These are phyloP conservation scores for Fragum fragum DNA, from an alignment of 2,888 invertebrate genomes.

Conservation along the genomic window DNA sequence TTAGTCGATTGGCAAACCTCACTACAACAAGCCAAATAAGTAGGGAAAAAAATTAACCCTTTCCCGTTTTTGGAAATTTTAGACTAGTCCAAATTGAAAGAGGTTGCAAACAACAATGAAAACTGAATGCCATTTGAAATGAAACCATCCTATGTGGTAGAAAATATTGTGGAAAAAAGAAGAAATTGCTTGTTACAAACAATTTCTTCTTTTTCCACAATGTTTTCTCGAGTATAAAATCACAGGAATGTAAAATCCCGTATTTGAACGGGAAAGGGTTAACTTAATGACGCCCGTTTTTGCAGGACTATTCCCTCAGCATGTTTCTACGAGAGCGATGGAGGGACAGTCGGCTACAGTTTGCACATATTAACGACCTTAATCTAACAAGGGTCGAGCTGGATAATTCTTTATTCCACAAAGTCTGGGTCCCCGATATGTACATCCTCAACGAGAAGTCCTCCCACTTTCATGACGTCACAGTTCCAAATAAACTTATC, in stretches of 20 bases:
- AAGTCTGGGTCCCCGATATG: slow-evolving; percentile 55
- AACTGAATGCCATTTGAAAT: too few species aligned
- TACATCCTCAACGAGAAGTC: slow-evolving; percentile 54
- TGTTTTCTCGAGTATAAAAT: too few species aligned
- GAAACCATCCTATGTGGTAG: too few species aligned
- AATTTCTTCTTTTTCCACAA: too few species aligned
- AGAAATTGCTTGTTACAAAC: background rate
- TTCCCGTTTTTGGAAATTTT: too few species aligned
- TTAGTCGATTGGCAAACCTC: background rate
- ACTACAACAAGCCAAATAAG: background rate
- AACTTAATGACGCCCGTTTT: background rate
- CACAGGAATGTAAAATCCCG: too few species aligned
- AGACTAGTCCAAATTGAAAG: too few species aligned
- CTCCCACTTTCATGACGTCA: slow-evolving; percentile 50
- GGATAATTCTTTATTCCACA: slow-evolving; percentile 30
- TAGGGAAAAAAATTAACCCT: too few species aligned
- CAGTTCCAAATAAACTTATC: slow-evolving; percentile 54
- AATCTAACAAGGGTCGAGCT: slow-evolving; percentile 35
- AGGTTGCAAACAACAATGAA: too few species aligned
- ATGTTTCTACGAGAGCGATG: slow-evolving; percentile 61
- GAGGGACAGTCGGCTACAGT: slow-evolving; percentile 44
- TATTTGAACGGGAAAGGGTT: too few species aligned
- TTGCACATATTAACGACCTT: background rate
- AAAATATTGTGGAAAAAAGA: too few species aligned
- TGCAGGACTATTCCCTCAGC: slow-evolving; percentile 60